phyloP scores from a whole-genome alignment of 2,888 invertebrate genomes.

The Chrysina gloriosa region DNA sequence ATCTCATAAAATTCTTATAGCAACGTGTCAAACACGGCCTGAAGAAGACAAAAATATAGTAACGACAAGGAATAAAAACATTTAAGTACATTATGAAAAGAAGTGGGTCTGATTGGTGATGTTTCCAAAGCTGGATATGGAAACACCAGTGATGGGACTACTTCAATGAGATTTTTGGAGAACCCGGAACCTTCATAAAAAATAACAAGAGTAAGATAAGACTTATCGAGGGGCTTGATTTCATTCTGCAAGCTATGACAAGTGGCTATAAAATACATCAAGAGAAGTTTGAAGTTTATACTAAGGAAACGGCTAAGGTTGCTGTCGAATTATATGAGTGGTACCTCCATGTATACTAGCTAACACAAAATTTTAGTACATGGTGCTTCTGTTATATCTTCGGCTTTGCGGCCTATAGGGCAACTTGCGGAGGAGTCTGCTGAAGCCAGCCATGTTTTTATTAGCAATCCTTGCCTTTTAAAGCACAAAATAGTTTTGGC shows the following conservation, averaged over 20 bases:
- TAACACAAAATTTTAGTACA: conserved; percentile 56
- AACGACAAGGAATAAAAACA: conserved; percentile 17
- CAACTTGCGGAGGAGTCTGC: conserved; percentile 44
- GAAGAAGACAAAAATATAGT: conserved; percentile 38
- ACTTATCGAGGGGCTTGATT: conserved; percentile 19
- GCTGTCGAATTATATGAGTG: conserved; percentile 6
- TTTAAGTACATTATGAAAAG: conserved; percentile 40
- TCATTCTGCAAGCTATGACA: conserved; percentile 22
- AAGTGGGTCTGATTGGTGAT: conserved; percentile 53
- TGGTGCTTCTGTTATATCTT: conserved; percentile 50
- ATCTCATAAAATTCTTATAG: conserved; percentile 54
- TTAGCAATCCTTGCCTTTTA: too few relatives aligned
- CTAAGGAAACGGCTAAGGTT: conserved; percentile 18
- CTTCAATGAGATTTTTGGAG: conserved; percentile 46
- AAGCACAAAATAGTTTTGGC: too few relatives aligned
- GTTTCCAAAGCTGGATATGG: conserved; percentile 54
- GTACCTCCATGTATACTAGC: conserved; percentile 45
- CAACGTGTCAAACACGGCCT: conserved; percentile 52
- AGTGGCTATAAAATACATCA: conserved; percentile 36
- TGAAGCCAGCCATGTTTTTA: too few relatives aligned
- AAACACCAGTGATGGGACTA: conserved; percentile 55
- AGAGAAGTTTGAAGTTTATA: conserved; percentile 18
- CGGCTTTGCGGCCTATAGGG: conserved; percentile 37
- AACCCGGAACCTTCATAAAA: conserved; percentile 20
- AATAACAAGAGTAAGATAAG: conserved; percentile 29